Base-by-base conservation (phyloP, 2,113 vertebrate genomes). In the Loxodonta africana region DNA sequence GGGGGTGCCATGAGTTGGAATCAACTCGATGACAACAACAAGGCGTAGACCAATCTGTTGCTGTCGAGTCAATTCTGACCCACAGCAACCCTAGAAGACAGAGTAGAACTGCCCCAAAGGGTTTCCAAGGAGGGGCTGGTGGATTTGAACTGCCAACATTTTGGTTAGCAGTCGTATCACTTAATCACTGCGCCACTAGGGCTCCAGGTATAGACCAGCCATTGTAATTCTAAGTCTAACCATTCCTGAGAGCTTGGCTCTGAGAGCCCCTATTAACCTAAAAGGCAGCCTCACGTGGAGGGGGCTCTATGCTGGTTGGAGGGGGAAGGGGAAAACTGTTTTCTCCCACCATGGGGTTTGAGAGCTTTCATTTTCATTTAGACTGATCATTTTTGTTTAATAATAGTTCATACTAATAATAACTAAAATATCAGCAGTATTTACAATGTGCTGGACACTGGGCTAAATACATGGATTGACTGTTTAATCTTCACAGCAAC, bases 321-420 rank as follows among this genome's bases (percentile, higher is more conserved):
- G 60, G 67, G 65, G 67, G 84, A 95, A 85, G 11, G 4, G 51
- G 51, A 48, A 88, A 71, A 11, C 26, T 90, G 21, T 80, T 37
- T 91, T 74, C 41, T 95, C 30, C 57, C 2, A 8, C 5, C 21
- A 21, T 30, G 65, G n/a, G 21, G 20, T 96, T n/a, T 60, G 69
- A 28, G 20, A 78, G 57, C 76, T 91, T 95, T 67, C 67, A 51
- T 91, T 91, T 95, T 96, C 2, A 21, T 83, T 95, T 74, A 51
- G 80, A 85, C 48, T 41, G n/a, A 41, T 41, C 20, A 17, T 76
- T 88, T 84, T 88, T 23, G 10, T 2, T 96, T 80, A 74, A 80
- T 53, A 60, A 67, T 84, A 90, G 67, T 77, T 41, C 17, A 44
- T 17, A 9, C 14, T 83, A 89, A 76, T 28, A 69, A 65, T 41